A percentile compares a stretch with the other conserved stretches of the same genome.
Conservation (phyloP, 2,113 vertebrate species). For the Rhodinocichla rosea region DNA sequence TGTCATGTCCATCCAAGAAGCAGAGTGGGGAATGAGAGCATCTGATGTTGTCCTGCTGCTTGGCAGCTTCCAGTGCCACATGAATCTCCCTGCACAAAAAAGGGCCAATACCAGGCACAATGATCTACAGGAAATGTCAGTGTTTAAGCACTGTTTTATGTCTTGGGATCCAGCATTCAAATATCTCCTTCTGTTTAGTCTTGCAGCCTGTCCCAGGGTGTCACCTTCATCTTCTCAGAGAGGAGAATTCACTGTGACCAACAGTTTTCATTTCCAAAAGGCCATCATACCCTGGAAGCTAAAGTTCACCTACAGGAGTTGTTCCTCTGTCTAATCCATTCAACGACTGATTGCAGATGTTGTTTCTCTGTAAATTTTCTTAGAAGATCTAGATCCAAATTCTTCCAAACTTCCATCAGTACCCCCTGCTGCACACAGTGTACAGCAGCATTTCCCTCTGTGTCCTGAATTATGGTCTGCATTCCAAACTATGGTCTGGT, state of each 20-base stretch:
- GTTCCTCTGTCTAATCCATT: neutral
- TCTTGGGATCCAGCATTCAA: neutral
- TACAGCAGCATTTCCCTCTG: neutral
- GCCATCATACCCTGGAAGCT: neutral
- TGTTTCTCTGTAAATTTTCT: neutral
- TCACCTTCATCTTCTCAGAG: neutral
- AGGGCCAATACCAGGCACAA: neutral
- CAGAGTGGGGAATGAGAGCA: neutral
- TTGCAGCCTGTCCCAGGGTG: neutral
- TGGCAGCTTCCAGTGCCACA: neutral
- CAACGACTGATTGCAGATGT: neutral
- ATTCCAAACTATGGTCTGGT: neutral
- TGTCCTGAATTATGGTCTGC: neutral
- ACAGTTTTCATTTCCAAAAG: neutral
- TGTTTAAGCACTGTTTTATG: neutral
- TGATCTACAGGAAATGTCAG: neutral
- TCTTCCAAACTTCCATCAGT: neutral
- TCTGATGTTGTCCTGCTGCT: neutral
- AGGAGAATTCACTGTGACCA: neutral
- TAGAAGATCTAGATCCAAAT: neutral
- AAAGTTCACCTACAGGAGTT: neutral
- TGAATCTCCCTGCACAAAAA: fast-evolving
- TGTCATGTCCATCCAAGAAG: neutral
- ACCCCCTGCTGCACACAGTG: neutral
- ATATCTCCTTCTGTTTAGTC: neutral